Conservation (phyloP, 2,888 invertebrate species). For the Ennomos erosarius region DNA sequence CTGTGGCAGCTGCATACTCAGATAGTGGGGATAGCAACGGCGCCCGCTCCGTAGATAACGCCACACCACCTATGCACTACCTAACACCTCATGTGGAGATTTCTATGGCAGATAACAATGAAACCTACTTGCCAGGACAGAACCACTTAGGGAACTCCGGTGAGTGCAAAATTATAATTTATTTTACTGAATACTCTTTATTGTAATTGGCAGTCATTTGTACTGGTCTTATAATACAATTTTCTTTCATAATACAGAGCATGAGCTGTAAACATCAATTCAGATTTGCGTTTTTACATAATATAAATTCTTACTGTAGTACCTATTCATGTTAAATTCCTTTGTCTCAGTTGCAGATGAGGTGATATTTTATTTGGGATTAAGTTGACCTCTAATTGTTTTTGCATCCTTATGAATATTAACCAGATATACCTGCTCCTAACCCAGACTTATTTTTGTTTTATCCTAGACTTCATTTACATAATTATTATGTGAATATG, state of each 20-base stretch:
- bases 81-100: conserved; percentile 96
- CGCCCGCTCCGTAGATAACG: conserved; percentile 92
- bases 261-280: too few relatives aligned
- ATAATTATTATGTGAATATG: conserved; percentile 24
- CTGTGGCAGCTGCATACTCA: conserved; percentile 90
- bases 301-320: conserved; percentile 4
- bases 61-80: conserved; percentile 96
- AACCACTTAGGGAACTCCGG: conserved; percentile 73
- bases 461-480: conserved; percentile 30
- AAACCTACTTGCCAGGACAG: conserved; percentile 86
- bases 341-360: conserved; percentile 12
- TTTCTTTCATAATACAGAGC: too few relatives aligned
- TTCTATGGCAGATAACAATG: conserved; percentile 93
- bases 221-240: too few relatives aligned
- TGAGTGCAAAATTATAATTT: conserved; percentile 32
- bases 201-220: too few relatives aligned
- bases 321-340: conserved; percentile 7
- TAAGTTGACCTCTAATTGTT: conserved; percentile 37
- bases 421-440: conserved; percentile 37
- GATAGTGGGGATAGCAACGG: conserved; percentile 94
- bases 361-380: conserved; percentile 35
- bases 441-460: conserved; percentile 31
- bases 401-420: conserved; percentile 41
- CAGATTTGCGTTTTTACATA: neutral
- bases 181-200: neutral